Conservation (phyloP, 2,113 vertebrate genomes). For the Neoarius graeffei region DNA sequence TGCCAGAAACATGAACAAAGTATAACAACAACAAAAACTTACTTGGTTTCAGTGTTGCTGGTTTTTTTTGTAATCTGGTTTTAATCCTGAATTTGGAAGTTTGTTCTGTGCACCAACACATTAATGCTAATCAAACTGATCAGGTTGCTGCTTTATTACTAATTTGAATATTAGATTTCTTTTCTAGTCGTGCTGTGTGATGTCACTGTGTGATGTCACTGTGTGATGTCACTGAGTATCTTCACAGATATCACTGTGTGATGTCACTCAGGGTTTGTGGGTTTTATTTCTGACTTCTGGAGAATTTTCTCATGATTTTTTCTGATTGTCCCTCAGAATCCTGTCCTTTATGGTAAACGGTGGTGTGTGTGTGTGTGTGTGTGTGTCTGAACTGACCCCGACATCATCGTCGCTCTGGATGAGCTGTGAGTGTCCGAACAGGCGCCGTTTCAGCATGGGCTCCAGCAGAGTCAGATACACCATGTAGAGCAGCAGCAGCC, state of each 20-base stretch:
- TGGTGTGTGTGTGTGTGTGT: neutral
- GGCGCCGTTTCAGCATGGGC: conserved; percentile 91
- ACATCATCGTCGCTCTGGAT: conserved; percentile 94
- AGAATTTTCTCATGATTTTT: neutral
- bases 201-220: neutral
- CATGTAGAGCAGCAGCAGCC: conserved; percentile 95
- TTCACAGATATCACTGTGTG: too few species aligned
- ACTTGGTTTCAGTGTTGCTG: too few species aligned
- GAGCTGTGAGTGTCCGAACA: conserved; percentile 94
- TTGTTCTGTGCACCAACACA: neutral
- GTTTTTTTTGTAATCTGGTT: neutral
- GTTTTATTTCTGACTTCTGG: neutral
- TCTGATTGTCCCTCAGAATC: neutral
- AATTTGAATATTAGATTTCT: neutral
- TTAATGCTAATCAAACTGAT: neutral
- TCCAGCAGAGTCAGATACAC: conserved; percentile 95
- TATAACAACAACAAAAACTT: too few species aligned
- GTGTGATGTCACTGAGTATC: too few species aligned
- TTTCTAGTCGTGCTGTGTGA: neutral
- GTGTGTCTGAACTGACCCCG: conserved; percentile 80
- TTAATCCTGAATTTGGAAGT: neutral
- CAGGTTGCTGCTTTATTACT: neutral
- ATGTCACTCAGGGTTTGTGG: neutral
- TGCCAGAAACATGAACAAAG: too few species aligned
- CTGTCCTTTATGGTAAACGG: neutral